Percentiles rank a stretch among this genome's conserved stretches.
Evolutionary conservation across 2,113 vertebrate species (phyloP).

Genomic region (Isurus oxyrinchus): DNA sequence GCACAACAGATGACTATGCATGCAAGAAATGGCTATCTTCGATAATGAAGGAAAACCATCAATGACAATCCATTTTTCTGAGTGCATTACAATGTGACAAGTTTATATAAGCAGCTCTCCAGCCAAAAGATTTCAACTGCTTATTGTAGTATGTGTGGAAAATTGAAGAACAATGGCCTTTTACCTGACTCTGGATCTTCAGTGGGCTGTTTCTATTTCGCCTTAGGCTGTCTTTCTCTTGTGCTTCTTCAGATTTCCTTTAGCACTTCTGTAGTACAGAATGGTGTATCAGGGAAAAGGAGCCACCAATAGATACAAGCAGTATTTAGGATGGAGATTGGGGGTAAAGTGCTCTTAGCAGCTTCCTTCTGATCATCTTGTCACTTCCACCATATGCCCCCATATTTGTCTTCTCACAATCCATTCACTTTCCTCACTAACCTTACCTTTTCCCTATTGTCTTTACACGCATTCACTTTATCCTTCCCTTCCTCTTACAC

Average conservation of each 20-base stretch:
- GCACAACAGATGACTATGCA: too few species aligned
- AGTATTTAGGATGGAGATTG: neutral
- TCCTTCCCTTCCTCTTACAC: neutral
- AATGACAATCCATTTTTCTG: too few species aligned
- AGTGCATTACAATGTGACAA: too few species aligned
- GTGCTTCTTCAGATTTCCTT: neutral
- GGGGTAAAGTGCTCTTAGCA: neutral
- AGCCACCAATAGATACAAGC: neutral
- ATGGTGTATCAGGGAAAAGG: neutral
- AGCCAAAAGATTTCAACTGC: too few species aligned
- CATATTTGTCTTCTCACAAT: neutral
- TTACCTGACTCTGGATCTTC: neutral
- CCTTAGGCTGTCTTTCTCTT: neutral
- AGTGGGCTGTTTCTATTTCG: neutral
- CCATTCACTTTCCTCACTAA: neutral
- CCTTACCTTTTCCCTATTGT: neutral
- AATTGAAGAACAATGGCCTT: neutral
- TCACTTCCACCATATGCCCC: neutral
- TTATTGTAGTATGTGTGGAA: neutral
- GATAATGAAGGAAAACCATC: too few species aligned
- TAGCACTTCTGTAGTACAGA: neutral
- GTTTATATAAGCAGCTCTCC: too few species aligned
- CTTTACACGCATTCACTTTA: neutral
- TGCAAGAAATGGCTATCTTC: too few species aligned
- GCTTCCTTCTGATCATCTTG: neutral